Evolutionary conservation across 2,113 vertebrate genomes (phyloP), one percentile per base, ranked within the genome.

Genomic region (Himantopus leucocephalus): DNA sequence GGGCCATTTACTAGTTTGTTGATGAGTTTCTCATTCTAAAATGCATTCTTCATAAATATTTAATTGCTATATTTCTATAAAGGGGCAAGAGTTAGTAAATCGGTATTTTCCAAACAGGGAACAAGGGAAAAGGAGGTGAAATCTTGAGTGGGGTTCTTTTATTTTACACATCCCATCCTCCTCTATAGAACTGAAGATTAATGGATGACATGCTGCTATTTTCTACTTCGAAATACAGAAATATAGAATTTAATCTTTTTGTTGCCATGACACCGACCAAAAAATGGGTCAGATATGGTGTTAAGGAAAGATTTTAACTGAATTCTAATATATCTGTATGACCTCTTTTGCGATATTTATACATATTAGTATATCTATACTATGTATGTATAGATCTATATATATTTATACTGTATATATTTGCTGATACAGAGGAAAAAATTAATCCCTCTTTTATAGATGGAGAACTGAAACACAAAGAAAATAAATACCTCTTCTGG

Each of bases 181-280:
- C 50, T 84, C 63, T 94, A 59, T 47, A 90, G 59, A 79, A 62
- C 37, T 0, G 2, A 88, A 88, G 62, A 93, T 88, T 94, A 90
- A 88, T 90, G 58, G 81, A 85, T 94, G 62, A 60, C 30, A 89
- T 84, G 73, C 53, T 96, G 78, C 67, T 93, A 73, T 96, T 96
- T 97, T 88, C 90, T 94, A 62, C 75, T 92, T 94, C 2, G 1
- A 91, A 95, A 90, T 85, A 79, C 48, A 93, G 81, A 90, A 96
- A 92, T 88, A 96, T 37, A 85, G 62, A 95, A 96, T 88, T 94
- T 87, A 95, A 91, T 94, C 87, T 85, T 92, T 92, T 76, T 93
- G 93, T 94, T 97, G 81, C 81, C 82, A 92, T 96, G 95, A 88
- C 95, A 93, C 62, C 34, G 0, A 76, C 67, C 29, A 85, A 94